These are phyloP conservation scores for Agonopterix arenella DNA, from an alignment of 2,888 invertebrate species.

Conservation along the genomic window DNA sequence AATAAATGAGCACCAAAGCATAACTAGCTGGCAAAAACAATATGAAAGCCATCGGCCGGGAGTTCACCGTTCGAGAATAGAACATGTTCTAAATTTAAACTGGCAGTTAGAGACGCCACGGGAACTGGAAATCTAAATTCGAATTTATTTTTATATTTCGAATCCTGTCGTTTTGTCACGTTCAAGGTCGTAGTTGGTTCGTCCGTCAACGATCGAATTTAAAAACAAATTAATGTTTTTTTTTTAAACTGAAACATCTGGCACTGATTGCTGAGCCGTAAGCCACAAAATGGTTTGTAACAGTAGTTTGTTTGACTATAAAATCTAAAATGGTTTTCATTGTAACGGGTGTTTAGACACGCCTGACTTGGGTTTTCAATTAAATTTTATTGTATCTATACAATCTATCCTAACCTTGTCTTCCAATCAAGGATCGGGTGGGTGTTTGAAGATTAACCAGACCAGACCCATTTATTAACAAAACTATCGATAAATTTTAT, in stretches of 20 bases:
- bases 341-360: constrained; percentile 28
- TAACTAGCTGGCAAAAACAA: constrained; percentile 57
- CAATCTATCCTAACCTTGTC: constrained; percentile 27
- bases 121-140: constrained; percentile 59
- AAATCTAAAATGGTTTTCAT: constrained; percentile 32
- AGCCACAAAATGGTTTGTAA: constrained; percentile 25
- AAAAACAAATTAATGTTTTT: constrained; percentile 19
- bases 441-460: constrained; percentile 16
- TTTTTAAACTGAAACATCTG: constrained; percentile 45
- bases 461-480: constrained; percentile 19
- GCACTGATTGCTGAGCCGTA: constrained; percentile 25
- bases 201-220: constrained; percentile 34
- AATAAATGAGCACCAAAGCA: constrained; percentile 4
- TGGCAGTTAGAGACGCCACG: constrained; percentile 64
- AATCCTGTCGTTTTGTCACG: constrained; percentile 65
- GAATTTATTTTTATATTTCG: constrained; percentile 58
- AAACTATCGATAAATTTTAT: constrained; percentile 1
- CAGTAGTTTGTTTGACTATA: constrained; percentile 33
- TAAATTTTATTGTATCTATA: constrained; percentile 17
- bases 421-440: constrained; percentile 25
- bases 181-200: constrained; percentile 59
- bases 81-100: constrained; percentile 43
- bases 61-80: constrained; percentile 71
- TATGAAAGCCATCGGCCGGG: constrained; percentile 63
- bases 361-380: constrained; percentile 28